Evolutionary conservation across 2,797 vertebrate species (phyloP).

Genomic region (Eutrigla gurnardus): DNA sequence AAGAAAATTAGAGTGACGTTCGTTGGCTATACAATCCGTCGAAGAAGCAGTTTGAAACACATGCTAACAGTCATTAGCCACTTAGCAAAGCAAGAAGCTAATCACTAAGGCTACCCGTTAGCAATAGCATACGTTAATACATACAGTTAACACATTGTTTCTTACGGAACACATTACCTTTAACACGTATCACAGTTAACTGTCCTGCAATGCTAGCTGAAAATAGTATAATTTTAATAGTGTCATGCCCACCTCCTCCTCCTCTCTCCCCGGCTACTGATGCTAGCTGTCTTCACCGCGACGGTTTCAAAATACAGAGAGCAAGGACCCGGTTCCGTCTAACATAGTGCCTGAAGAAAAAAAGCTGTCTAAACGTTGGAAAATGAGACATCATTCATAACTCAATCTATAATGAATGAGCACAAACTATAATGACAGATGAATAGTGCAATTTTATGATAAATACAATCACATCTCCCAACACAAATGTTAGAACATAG

Average conservation of each 20-base stretch:
- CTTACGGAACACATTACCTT: neutral
- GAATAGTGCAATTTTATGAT: slow-evolving; percentile 82
- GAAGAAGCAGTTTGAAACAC: slow-evolving; percentile 10
- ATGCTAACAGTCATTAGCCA: slow-evolving; percentile 52
- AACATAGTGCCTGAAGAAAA: slow-evolving; percentile 70
- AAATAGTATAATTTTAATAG: slow-evolving; percentile 22
- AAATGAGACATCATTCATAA: neutral
- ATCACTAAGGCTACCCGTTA: slow-evolving; percentile 12
- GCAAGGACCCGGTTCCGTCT: slow-evolving; percentile 68
- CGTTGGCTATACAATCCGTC: neutral
- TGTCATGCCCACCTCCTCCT: slow-evolving; percentile 70
- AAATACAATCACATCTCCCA: slow-evolving; percentile 74
- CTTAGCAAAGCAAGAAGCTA: slow-evolving; percentile 16
- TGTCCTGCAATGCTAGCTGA: neutral
- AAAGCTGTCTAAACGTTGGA: neutral
- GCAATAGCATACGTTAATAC: neutral
- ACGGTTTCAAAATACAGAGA: slow-evolving; percentile 80
- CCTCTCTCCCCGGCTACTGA: slow-evolving; percentile 64
- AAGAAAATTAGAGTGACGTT: neutral
- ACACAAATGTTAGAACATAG: slow-evolving; percentile 68
- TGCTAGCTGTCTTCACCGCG: slow-evolving; percentile 78
- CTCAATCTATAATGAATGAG: slow-evolving; percentile 12
- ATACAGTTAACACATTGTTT: neutral
- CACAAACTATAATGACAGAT: slow-evolving; percentile 27
- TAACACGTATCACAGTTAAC: neutral